Evolutionary conservation across 2,888 invertebrate species (phyloP), one percentile per base, ranked within the genome.

Genomic region (Conistra vaccinii): DNA sequence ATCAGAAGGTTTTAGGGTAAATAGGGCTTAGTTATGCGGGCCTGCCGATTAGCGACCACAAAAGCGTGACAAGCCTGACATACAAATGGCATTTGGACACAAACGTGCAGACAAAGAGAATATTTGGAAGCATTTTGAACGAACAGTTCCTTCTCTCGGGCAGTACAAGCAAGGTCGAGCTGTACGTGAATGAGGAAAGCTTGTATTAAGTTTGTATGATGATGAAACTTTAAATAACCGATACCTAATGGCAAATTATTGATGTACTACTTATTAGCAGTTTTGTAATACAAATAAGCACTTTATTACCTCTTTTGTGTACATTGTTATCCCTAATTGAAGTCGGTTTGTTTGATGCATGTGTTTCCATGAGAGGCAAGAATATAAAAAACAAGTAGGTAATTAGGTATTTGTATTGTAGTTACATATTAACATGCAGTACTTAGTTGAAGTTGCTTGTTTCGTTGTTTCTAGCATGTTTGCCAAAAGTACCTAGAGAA

Each of bases 51-150:
- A 85, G 76, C 57, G 80, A 87, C 83, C 85, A 81, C 86, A 84
- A 82, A 88, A 84, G 76, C 88, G 89, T 89, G 92, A 92, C 93
- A 92, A 84, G 90, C 78, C 88, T 92, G 92, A 90, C 93, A 92
- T 92, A 92, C 92, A 92, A 92, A 90, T 92, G 93, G 89, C 91
- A 94, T 94, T 94, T 93, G 88, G 90, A 90, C 87, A 90, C 88
- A 91, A 92, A 91, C 89, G 88, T 87, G 77, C 80, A 78, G 85
- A 93, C 92, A 93, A 93, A 94, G 93, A 92, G 87, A 91, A 91
- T 91, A 92, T 91, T 90, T 89, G 87, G 87, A 91, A 89, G 89
- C 85, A 89, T 92, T 92, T 92, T 80, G 84, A 90, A 84, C 86
- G 81, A 84, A 85, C 86, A 89, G 90, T 91, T 92, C 91, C 90